Evolutionary conservation across 2,113 vertebrate species (phyloP).

Genomic region (Terrapene triunguis): DNA sequence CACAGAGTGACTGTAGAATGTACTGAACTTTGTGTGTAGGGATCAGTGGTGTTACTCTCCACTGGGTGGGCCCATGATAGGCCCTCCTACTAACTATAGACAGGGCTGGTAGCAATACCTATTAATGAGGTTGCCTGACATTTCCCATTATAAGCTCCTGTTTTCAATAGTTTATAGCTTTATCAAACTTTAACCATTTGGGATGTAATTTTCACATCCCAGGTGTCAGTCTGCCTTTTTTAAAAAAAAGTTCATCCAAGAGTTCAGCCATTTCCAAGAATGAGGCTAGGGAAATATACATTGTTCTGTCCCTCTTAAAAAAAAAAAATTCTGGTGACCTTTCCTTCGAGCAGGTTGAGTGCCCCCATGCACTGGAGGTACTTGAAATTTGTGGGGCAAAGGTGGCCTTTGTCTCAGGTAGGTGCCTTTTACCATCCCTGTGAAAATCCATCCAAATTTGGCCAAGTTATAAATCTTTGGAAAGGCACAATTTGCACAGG

Average conservation of each 20-base stretch:
- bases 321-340: background rate
- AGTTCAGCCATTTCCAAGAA: background rate
- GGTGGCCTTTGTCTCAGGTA: background rate
- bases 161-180: background rate
- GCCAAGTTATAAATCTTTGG: background rate
- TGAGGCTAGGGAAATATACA: background rate
- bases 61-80: background rate
- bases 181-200: background rate
- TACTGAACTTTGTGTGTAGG: rapidly evolving
- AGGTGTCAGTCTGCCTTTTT: background rate
- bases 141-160: background rate
- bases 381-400: background rate
- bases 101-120: background rate
- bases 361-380: rapidly evolving
- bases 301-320: background rate
- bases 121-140: background rate
- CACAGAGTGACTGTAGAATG: background rate
- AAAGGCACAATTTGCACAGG: background rate
- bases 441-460: background rate
- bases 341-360: background rate
- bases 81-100: background rate
- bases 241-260: background rate
- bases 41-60: background rate
- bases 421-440: background rate
- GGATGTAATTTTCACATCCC: background rate